These are phyloP conservation scores for Hystrix cristata DNA, from an alignment of 2,113 vertebrate genomes.

Conservation along the genomic window DNA sequence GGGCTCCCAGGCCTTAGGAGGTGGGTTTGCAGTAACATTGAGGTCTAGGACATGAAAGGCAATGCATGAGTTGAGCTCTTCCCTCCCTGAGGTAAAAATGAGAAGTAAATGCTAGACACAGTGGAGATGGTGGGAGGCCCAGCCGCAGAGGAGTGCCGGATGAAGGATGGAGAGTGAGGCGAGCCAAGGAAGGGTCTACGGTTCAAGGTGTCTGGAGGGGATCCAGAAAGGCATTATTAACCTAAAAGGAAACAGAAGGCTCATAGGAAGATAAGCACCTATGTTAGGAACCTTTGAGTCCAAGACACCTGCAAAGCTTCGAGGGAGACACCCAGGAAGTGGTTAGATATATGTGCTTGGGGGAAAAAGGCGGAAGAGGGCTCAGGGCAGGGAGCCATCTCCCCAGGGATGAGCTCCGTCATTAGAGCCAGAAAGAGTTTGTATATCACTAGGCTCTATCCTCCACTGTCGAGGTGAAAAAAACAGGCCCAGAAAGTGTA, in stretches of 20 bases:
- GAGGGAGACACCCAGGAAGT: not conserved
- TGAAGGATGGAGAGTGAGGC: too few species aligned
- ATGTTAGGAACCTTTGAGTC: not conserved
- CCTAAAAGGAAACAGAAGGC: not conserved
- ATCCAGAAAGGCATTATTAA: not conserved
- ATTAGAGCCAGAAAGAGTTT: not conserved
- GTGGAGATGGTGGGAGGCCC: not conserved
- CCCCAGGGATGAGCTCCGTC: not conserved
- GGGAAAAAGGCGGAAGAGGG: not conserved
- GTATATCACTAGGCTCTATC: not conserved
- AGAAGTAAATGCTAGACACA: not conserved
- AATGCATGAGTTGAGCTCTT: not conserved
- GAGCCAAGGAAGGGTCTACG: not conserved
- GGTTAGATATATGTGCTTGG: not conserved
- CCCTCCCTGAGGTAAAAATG: not conserved
- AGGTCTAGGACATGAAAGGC: not conserved
- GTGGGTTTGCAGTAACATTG: not conserved
- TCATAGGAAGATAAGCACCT: not conserved
- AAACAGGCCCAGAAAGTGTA: not conserved
- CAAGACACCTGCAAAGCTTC: not conserved
- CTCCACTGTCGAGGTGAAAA: not conserved
- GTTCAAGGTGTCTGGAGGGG: not conserved
- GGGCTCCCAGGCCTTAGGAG: not conserved
- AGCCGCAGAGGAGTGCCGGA: fast-evolving
- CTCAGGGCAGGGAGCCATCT: too few species aligned